phyloP scores from a whole-genome alignment of 2,797 vertebrate genomes.

The Thaleichthys pacificus region DNA sequence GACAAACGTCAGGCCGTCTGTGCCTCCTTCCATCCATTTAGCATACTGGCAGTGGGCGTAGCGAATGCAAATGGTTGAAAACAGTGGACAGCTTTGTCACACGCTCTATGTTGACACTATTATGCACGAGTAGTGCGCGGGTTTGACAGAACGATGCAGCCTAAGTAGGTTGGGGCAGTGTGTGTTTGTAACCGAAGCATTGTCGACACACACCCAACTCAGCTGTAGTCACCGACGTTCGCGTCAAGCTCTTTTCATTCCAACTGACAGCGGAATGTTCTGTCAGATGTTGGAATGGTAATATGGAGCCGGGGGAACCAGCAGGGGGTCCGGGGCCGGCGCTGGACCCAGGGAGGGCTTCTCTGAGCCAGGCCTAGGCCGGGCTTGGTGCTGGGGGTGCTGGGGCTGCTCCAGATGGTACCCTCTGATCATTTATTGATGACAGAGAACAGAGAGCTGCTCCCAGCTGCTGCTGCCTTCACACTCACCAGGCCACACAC shows the following conservation, averaged over 20 bases:
- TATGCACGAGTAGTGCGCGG: too few relatives aligned
- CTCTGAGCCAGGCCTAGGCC: constrained; percentile 46
- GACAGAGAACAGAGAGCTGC: constrained; percentile 71
- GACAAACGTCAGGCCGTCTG: not conserved
- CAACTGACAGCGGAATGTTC: not conserved
- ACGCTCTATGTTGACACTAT: too few relatives aligned
- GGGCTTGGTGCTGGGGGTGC: constrained; percentile 26
- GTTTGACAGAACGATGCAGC: too few relatives aligned
- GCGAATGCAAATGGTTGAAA: too few relatives aligned
- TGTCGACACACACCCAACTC: too few relatives aligned
- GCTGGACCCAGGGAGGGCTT: constrained; percentile 2
- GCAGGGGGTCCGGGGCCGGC: not conserved
- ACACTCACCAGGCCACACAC: constrained; percentile 68
- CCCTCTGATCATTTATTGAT: constrained; percentile 74
- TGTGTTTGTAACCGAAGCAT: too few relatives aligned
- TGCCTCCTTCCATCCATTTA: not conserved
- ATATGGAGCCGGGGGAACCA: not conserved
- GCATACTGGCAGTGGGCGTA: not conserved
- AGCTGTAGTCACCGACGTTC: too few relatives aligned
- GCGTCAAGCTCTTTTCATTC: too few relatives aligned
- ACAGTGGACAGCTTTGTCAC: too few relatives aligned
- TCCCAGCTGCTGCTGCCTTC: constrained; percentile 66
- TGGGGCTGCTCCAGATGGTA: constrained; percentile 71
- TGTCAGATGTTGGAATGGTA: not conserved
- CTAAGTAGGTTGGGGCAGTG: too few relatives aligned